Evolutionary conservation across 2,888 invertebrate genomes (phyloP).

Genomic region (Invenusta paracnida): DNA sequence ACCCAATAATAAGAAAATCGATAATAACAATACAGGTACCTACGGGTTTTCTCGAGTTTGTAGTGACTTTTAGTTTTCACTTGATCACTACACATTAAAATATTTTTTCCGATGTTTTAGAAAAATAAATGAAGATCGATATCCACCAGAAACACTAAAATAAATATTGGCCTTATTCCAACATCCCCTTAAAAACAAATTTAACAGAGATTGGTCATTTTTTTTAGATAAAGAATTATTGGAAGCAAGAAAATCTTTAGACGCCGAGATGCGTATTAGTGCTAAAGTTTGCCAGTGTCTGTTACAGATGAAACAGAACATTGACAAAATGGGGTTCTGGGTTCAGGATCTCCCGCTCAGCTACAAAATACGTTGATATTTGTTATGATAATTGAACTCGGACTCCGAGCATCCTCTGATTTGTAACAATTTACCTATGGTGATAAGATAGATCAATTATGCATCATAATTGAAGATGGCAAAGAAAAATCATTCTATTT

Average conservation of each 20-base stretch:
- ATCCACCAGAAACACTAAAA: too few species aligned
- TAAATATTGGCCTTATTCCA: constrained; percentile 8
- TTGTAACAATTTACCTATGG: constrained; percentile 15
- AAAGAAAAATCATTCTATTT: not conserved
- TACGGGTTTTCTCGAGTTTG: too few species aligned
- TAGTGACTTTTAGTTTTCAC: too few species aligned
- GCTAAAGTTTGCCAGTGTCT: not conserved
- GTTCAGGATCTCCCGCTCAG: constrained; percentile 11
- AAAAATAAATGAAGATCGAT: not conserved
- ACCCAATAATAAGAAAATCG: too few species aligned
- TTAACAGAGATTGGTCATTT: constrained; percentile 9
- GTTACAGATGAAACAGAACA: constrained; percentile 16
- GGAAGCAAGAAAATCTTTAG: constrained; percentile 13
- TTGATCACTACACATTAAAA: not conserved
- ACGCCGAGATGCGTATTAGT: constrained; percentile 18
- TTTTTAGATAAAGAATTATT: constrained; percentile 21
- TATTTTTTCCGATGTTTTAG: too few species aligned
- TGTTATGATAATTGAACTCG: constrained; percentile 11
- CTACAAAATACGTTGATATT: constrained; percentile 21
- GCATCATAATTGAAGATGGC: constrained; percentile 3
- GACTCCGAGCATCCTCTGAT: constrained; percentile 20
- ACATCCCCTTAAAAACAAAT: too few species aligned
- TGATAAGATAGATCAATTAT: constrained; percentile 17
- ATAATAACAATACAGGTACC: too few species aligned
- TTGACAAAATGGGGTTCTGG: not conserved